Base-by-base conservation (phyloP, 2,113 vertebrate genomes). In the Sinocyclocheilus anophthalmus region DNA sequence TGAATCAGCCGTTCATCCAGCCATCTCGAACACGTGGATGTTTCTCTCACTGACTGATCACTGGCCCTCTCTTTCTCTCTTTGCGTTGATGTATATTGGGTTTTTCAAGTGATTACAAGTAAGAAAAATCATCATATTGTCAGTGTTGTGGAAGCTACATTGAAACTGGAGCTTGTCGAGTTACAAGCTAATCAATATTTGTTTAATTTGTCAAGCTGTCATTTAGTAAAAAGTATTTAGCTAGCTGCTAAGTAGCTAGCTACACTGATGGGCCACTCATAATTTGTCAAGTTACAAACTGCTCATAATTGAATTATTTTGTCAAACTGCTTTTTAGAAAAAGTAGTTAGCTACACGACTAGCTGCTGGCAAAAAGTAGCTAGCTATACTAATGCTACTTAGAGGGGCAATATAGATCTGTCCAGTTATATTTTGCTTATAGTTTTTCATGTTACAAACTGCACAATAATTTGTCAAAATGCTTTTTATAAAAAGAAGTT, bases 1-100 rank as follows among this genome's bases (percentile, higher is more conserved):
- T 70, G 72, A 85, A 81, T 85, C 81, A 86, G 59, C 30, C 67
- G 33, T 55, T 6, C 42, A 85, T 89, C 83, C 80, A 85, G 26
- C 4, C 16, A 7, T 79, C 53, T n/a, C 33, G 1, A 20, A 37
- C 57, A n/a, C 14, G 12, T 24, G 78, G 37, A 80, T 14, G 22
- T 26, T 16, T 45, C 33, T 8, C 45, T 75, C 55, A 78, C 45
- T 39, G 37, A 42, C 10, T 12, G 45, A 45, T 67, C 50, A 39
- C 53, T 48, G 61, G 22, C 72, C 57, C 59, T 1, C 10, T 9
- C 10, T 24, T 50, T 55, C 18, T 77, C 16, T 12, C 16, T 77
- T 14, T n/a, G 2, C 3, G 13, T 12, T 77, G 48, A 16, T 77
- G 0, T 48, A 48, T 18, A 5, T 20, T 37, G 0, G 55, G 18